Conservation (phyloP, 1,140 invertebrate genomes). For the Drosophila insularis region DNA sequence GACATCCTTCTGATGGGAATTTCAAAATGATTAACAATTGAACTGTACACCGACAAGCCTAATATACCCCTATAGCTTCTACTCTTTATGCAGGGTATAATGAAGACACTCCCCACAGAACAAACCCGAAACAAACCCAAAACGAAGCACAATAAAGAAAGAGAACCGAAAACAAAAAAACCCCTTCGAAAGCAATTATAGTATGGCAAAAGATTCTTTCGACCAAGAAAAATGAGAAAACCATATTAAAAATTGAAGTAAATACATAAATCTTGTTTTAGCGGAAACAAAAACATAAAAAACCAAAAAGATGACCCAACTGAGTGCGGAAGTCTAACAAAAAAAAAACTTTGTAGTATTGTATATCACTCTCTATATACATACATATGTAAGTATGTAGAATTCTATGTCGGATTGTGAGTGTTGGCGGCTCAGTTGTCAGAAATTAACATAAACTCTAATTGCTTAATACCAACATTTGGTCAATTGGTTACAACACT, state of each 20-base stretch:
- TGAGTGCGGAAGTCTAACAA: slow-evolving; percentile 34
- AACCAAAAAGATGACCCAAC: slow-evolving; percentile 18
- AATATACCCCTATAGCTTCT: background rate
- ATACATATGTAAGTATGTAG: too few species aligned
- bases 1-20: too few species aligned
- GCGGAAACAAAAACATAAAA: slow-evolving; percentile 50
- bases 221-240: slow-evolving; percentile 31
- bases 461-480: slow-evolving; percentile 65
- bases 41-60: too few species aligned
- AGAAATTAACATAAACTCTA: slow-evolving; percentile 61
- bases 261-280: slow-evolving; percentile 72
- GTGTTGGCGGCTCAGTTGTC: background rate
- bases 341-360: slow-evolving; percentile 9
- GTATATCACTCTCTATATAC: background rate
- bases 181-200: slow-evolving; percentile 61
- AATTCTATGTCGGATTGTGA: background rate
- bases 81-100: background rate
- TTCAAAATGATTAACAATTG: too few species aligned
- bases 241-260: slow-evolving; percentile 71
- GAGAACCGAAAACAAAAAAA: slow-evolving; percentile 22
- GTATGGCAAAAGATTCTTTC: slow-evolving; percentile 42
- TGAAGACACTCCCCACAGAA: slow-evolving; percentile 60
- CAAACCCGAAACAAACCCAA: slow-evolving; percentile 24
- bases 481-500: slow-evolving; percentile 27
- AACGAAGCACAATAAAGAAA: slow-evolving; percentile 28